phyloP scores from a whole-genome alignment of 64 coral and sea anemone species.

The Trachythela sp. region DNA sequence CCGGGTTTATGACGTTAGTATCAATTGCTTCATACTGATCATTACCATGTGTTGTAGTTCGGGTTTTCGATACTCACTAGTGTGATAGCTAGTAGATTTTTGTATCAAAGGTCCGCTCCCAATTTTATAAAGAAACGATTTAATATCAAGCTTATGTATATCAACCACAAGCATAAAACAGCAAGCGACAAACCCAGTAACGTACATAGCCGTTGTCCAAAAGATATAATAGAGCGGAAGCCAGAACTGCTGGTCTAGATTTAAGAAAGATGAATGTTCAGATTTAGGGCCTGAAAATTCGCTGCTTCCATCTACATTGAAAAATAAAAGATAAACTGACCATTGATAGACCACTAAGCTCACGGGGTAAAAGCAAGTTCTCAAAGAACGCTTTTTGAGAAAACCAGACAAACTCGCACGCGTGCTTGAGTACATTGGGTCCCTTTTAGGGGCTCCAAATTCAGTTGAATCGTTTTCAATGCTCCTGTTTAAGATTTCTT shows the following conservation, averaged over 20 bases:
- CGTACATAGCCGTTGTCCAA: conserved; percentile 80
- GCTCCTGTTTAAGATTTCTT: conserved; percentile 50
- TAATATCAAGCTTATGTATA: conserved; percentile 68
- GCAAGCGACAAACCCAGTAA: conserved; percentile 79
- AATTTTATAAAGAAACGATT: conserved; percentile 77
- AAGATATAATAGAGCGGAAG: conserved; percentile 62
- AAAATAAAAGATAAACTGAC: conserved; percentile 63
- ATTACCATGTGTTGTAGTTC: no score
- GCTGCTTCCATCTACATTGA: conserved; percentile 27
- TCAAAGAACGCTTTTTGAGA: conserved; percentile 59
- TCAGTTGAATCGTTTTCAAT: conserved; percentile 47
- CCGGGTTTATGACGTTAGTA: no score
- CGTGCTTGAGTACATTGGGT: no score
- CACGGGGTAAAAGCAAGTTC: conserved; percentile 79
- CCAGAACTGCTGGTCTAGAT: conserved; percentile 44
- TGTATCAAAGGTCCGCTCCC: conserved; percentile 77
- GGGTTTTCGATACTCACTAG: no score
- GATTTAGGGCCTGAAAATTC: conserved; percentile 63
- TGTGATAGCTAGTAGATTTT: background rate
- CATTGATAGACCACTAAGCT: conserved; percentile 80
- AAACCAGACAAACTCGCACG: conserved; percentile 45
- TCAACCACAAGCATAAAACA: conserved; percentile 76
- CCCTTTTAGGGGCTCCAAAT: no score
- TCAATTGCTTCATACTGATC: no score
- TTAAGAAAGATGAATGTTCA: conserved; percentile 29